Percentiles rank a stretch among this genome's conserved stretches.
Conservation (phyloP, 2,888 invertebrate species). For the Dolomedes plantarius region DNA sequence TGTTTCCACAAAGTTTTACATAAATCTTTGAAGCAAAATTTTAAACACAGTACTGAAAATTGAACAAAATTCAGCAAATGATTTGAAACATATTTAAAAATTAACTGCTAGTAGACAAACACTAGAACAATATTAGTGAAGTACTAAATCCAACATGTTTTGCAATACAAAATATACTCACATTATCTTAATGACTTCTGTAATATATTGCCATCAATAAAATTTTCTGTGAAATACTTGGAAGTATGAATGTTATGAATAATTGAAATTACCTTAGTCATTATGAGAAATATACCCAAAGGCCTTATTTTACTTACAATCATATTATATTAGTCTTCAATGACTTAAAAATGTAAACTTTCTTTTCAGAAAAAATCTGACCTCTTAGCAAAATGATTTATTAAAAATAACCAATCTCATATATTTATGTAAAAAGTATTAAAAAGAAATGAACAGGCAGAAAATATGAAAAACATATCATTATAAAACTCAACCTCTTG, state of each 20-base stretch:
- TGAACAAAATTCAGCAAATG: not conserved
- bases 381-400: not conserved
- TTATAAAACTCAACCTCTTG: too few relatives aligned
- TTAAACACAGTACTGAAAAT: not conserved
- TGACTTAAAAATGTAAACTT: too few relatives aligned
- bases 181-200: not conserved
- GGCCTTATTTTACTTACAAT: too few relatives aligned
- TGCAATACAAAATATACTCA: conserved; percentile 4
- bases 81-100: too few relatives aligned
- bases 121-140: not conserved
- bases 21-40: not conserved
- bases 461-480: not conserved
- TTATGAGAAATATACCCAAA: too few relatives aligned
- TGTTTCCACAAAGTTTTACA: not conserved
- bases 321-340: too few relatives aligned
- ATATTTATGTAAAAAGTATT: not conserved
- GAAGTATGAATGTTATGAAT: conserved; percentile 1
- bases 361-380: not conserved
- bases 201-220: not conserved
- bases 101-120: not conserved
- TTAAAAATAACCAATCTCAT: not conserved
- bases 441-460: not conserved
- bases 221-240: not conserved
- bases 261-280: not conserved
- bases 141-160: not conserved